Conservation (phyloP, 1,140 invertebrate species). For the Euschistus heros region DNA sequence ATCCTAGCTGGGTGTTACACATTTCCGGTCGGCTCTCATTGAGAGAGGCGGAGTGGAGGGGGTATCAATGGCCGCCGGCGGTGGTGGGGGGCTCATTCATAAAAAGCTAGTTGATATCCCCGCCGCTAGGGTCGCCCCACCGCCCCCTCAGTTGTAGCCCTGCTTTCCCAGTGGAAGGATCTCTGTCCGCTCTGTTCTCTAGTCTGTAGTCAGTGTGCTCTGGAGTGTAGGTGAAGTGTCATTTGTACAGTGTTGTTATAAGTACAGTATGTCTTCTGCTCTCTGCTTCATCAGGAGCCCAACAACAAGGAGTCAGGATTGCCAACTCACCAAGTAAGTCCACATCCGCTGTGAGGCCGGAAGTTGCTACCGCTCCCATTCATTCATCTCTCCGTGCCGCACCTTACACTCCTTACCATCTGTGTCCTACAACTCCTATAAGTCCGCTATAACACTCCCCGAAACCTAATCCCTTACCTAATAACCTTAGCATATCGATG, state of each 20-base stretch:
- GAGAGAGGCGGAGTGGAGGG: neutral
- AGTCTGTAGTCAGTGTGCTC: neutral
- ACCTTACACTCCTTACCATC: no score
- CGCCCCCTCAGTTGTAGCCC: neutral
- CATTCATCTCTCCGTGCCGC: no score
- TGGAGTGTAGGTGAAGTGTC: neutral
- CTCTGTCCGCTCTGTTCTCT: neutral
- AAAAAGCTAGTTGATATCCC: neutral
- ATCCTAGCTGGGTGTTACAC: no score
- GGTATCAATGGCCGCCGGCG: neutral
- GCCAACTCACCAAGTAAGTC: neutral
- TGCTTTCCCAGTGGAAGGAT: no score
- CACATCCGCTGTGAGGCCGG: neutral
- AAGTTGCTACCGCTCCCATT: no score
- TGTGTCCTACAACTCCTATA: no score
- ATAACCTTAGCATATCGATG: no score
- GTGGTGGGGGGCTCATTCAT: neutral
- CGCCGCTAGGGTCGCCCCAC: neutral
- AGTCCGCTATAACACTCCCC: no score
- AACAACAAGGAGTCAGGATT: neutral
- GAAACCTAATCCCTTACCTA: no score
- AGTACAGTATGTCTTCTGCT: neutral
- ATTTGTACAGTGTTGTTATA: neutral
- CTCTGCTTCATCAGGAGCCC: neutral
- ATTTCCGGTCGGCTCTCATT: neutral